Evolutionary conservation across 2,113 vertebrate species (phyloP).

Genomic region (Holacanthus passer): DNA sequence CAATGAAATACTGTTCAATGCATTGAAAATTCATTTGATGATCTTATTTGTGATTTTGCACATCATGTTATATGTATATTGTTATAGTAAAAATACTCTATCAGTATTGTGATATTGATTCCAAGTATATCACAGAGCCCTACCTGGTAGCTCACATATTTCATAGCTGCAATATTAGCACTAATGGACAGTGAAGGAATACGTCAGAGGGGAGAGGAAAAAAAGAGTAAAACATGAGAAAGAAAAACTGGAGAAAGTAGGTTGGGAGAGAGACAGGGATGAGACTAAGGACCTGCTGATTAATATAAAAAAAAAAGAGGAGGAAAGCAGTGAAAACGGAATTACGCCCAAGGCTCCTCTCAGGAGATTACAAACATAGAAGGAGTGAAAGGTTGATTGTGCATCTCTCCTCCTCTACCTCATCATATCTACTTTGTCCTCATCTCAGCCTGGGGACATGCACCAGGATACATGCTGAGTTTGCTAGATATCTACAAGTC

Average conservation of each 20-base stretch:
- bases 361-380: slow-evolving; percentile 46
- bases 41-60: no score
- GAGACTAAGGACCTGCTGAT: slow-evolving; percentile 44
- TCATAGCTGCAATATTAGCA: no score
- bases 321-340: slow-evolving; percentile 14
- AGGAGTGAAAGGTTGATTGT: slow-evolving; percentile 49
- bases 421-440: slow-evolving; percentile 54
- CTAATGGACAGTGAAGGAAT: not conserved
- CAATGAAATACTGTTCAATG: no score
- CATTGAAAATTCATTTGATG: no score
- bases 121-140: not conserved
- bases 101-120: no score
- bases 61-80: no score
- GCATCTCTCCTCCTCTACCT: slow-evolving; percentile 36
- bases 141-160: not conserved
- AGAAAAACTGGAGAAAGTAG: slow-evolving; percentile 4
- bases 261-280: not conserved
- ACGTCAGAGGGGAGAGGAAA: not conserved
- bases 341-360: slow-evolving; percentile 43
- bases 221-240: not conserved
- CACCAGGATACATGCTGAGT: slow-evolving; percentile 26
- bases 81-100: no score
- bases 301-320: slow-evolving; percentile 44
- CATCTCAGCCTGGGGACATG: slow-evolving; percentile 36
- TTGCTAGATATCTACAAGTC: slow-evolving; percentile 33